Evolutionary conservation across 2,888 invertebrate genomes (phyloP), one percentile per base, ranked within the genome.

Genomic region (Petrolisthes cinctipes): DNA sequence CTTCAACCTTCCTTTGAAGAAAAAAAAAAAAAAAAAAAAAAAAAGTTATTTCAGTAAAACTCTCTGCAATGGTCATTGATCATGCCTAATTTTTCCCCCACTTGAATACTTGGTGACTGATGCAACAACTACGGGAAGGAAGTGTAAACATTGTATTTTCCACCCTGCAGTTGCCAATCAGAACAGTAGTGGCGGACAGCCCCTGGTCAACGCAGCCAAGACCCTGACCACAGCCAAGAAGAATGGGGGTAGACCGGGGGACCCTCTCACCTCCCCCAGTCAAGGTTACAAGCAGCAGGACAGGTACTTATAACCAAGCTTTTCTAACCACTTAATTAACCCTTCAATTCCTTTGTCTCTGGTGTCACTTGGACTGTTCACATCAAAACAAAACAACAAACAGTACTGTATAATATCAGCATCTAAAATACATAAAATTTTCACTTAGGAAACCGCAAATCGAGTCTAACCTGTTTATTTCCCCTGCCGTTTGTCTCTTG

Each of bases 171-270:
- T 90, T 83, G 90, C 90, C 61, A 89, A 89, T 82, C 90, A 90
- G 76, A 88, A 88, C 85, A 90, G 89, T 84, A 90, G 89, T 78
- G 79, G 89, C 71, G 82, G 85, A 37, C 90, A 90, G 75, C 90
- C 95, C 93, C 94, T 95, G 92, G 95, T 95, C 93, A 96, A 96
- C 93, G 96, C 95, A 76, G 95, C 96, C 91, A 90, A 90, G 81
- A 95, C 97, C 92, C 97, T 97, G 93, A 96, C 97, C 92, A 97
- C 97, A 94, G 97, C 97, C 94, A 97, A 97, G 93, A 97, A 97
- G 79, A 97, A 96, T 92, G 96, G 97, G 89, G 97, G 96, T 92
- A 94, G 97, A 93, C 95, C 95, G 89, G 94, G 95, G 71, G 97
- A 97, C 92, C 95, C 95, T 93, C 94, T 95, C 93, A 95, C 94